Evolutionary conservation across 2,888 invertebrate genomes (phyloP), one percentile per base, ranked within the genome.

Genomic region (Euplexia lucipara): DNA sequence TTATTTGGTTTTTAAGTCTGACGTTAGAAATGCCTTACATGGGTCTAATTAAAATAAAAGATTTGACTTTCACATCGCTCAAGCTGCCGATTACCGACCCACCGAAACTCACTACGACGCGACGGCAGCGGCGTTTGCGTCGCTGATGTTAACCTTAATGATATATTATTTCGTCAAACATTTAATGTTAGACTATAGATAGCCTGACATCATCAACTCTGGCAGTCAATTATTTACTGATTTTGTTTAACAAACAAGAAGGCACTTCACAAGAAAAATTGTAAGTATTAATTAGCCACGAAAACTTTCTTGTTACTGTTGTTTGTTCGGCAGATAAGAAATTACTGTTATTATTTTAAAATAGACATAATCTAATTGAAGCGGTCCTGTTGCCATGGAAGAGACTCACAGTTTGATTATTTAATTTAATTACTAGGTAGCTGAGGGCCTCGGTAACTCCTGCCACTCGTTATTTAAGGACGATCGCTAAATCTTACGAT

Each of bases 381-480:
- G 45, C 12, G 22, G 8, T 10, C 26, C 34, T n/a, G 39, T 48
- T 48, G 22, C 49, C 63, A 12, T 41, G 20, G 22, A 41, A 32
- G 39, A 22, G 14, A 26, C 39, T 47, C 32, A n/a, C 63, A 18
- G 41, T 26, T 47, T 32, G 34, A 42, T 48, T 64, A 39, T 48
- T 63, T 42, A 34, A 63, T 48, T 26, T 45, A 42, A 63, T 63
- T 20, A 35, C 12, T 16, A 5, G 41, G 20, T 30, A 48, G 18
- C 12, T 22, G n/a, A 26, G 32, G 64, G 14, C 26, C 10, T 30
- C 14, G 20, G n/a, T 0, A n/a, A 12, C 22, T 42, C 10, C 16
- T 59, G 10, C 26, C 9, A 10, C 9, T n/a, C 9, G 32, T 37
- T 45, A 16, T 44, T 30, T 63, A 45, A 37, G 45, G 26, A 26